Base-by-base conservation (phyloP, 2,113 vertebrate genomes). In the Todiramphus saurophagus region DNA sequence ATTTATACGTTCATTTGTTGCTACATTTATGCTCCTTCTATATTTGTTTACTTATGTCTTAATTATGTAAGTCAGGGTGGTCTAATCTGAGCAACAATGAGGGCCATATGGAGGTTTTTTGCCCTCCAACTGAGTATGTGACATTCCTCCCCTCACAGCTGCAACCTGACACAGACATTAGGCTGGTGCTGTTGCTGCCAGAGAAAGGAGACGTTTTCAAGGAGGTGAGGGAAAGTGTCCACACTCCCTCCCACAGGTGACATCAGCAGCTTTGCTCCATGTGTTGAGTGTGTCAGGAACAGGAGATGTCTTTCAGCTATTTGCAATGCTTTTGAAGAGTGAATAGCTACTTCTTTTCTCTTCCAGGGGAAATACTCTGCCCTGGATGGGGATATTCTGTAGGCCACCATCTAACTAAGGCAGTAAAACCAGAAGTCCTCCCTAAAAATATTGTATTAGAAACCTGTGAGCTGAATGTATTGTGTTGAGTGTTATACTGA, bases 71-170 rank as follows among this genome's bases (percentile, higher is more conserved):
- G 51, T 82, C 51, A 51, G 24, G 56, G 72, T 90, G 79, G 76
- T 77, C 56, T 78, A 89, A 93, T 91, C 64, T 89, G 74, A 91
- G 76, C 46, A 93, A 63, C 83, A 95, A n/a, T 23, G 20, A 94
- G 51, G 95, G 39, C 73, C 91, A 94, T 94, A 92, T 92, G 91
- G 89, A 93, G 76, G 70, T 59, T 83, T 92, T 83, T 67, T 93
- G 76, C 56, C 91, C 75, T 96, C 72, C 59, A 66, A 53, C 56
- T 24, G 75, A 83, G 68, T 76, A 75, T 60, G 95, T 82, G 92
- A 95, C 90, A 70, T 75, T 84, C 51, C 55, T 91, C 46, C 35
- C 81, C 74, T 94, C 73, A 41, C 68, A 90, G 83, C 83, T 95
- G 86, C 93, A 83, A 86, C 72, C 68, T 93, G 83, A 92, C 50